Base-by-base conservation (phyloP, 2,797 vertebrate species). In the Enteromius argenteus region DNA sequence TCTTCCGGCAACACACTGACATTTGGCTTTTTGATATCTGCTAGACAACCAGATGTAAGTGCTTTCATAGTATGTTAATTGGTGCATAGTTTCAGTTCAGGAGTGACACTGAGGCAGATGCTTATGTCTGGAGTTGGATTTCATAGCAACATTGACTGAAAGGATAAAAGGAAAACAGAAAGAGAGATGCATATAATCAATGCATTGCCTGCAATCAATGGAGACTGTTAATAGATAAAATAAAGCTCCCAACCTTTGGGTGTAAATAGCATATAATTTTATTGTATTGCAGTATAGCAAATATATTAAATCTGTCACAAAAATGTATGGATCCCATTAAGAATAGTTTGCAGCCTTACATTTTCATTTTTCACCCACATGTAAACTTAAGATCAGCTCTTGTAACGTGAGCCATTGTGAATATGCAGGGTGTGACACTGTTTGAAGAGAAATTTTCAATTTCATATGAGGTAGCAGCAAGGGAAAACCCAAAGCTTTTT, bases 401-500 rank as follows among this genome's bases (percentile, higher is more conserved):
- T 85, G 85, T 82, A 90, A 89, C 86, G 51, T 81, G 80, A 49
- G 84, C 60, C 84, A 66, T 72, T 84, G 66, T 58, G 80, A 86
- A 90, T 86, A 46, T 80, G 87, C 87, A 92, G 83, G 87, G 90
- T 90, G 80, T 89, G 88, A 85, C 67, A 44, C 30, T 89, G 87
- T 93, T 91, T 91, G 80, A 87, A 87, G 89, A 91, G 88, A 86
- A 88, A 89, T 85, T 88, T 91, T 90, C 77, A 85, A 51, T 77
- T 87, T 89, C 88, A 90, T 90, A 89, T 0, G 4, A 67, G 62
- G 90, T 86, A 88, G 88, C 86, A 93, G 92, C 90, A 83, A 89
- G 89, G 87, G 89, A 85, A 77, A 88, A 89, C 89, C 82, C 87
- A 88, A 91, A 90, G 90, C 87, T 83, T 84, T 83, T 84, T 88